Conservation (phyloP, 1,140 invertebrate species). For the Limonius californicus region DNA sequence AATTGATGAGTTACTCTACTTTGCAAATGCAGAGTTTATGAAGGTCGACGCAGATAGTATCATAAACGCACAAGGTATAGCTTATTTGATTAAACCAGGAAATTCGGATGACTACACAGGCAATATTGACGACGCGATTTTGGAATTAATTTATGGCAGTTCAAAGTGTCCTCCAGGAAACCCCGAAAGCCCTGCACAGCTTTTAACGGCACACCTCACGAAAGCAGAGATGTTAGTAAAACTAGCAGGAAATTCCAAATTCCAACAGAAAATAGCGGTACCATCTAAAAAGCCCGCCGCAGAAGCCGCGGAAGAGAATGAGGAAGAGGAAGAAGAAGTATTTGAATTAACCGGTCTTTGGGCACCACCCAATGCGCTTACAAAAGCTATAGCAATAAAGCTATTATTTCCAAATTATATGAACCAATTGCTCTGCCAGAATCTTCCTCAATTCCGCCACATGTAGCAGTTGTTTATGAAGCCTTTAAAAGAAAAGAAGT, state of each 20-base stretch:
- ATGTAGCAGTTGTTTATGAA: conserved; percentile 57
- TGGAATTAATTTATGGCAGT: conserved; percentile 37
- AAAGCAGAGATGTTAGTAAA: neutral
- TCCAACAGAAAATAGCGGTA: neutral
- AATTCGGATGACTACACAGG: conserved; percentile 25
- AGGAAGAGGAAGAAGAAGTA: conserved; percentile 28
- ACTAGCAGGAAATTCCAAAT: neutral
- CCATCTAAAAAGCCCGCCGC: neutral
- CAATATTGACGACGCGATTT: conserved; percentile 34
- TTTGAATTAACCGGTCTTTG: conserved; percentile 53
- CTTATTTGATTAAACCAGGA: conserved; percentile 30
- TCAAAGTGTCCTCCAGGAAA: conserved; percentile 33
- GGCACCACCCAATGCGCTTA: conserved; percentile 54
- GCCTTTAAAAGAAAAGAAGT: conserved; percentile 60
- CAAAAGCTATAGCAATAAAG: conserved; percentile 56
- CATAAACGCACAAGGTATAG: conserved; percentile 24
- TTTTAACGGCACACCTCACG: conserved; percentile 10
- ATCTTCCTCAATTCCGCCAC: conserved; percentile 52
- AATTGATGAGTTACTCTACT: conserved; percentile 37
- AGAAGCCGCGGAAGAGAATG: conserved; percentile 17
- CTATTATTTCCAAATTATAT: conserved; percentile 57
- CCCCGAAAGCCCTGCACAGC: neutral
- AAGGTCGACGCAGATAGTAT: conserved; percentile 26
- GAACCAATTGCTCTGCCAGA: conserved; percentile 52
- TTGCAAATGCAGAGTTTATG: conserved; percentile 22